A percentile compares a stretch with the other conserved stretches of the same genome.
Evolutionary conservation across 2,113 vertebrate species (phyloP).

Genomic region (Gymnobelideus leadbeateri): DNA sequence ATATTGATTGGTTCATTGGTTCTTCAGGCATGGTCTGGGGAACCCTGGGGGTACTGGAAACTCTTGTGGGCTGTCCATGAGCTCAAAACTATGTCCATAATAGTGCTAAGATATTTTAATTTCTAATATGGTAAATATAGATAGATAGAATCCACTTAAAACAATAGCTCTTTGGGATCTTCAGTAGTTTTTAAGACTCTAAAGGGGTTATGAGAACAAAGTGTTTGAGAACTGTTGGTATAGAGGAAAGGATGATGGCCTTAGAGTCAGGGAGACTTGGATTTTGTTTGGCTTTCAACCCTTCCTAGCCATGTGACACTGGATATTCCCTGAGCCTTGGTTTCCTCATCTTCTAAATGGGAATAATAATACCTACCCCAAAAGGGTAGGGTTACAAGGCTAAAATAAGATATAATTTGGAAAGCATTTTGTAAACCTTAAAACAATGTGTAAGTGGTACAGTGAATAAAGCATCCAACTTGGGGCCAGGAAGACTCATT

Average conservation of each 20-base stretch:
- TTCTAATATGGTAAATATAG: background rate
- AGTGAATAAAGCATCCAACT: background rate
- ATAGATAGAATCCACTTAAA: background rate
- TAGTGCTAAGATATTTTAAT: background rate
- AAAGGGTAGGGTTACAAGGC: background rate
- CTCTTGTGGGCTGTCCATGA: background rate
- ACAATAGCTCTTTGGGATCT: background rate
- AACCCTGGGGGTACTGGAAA: background rate
- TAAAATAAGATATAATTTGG: background rate
- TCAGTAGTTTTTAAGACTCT: background rate
- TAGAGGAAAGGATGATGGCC: background rate
- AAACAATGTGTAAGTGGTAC: background rate
- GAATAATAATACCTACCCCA: background rate
- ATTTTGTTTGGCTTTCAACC: background rate
- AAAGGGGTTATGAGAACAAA: background rate
- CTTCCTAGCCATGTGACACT: background rate
- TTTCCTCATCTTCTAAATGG: background rate
- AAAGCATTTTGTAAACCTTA: background rate
- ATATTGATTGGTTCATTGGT: background rate
- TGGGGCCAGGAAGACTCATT: background rate
- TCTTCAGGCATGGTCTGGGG: background rate
- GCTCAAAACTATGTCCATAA: background rate
- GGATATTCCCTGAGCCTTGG: background rate
- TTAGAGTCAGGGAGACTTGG: background rate
- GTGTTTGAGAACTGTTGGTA: background rate